Percentiles rank a stretch among this genome's conserved stretches.
Evolutionary conservation across 1,140 invertebrate genomes (phyloP).

Genomic region (Drosophila sp.): DNA sequence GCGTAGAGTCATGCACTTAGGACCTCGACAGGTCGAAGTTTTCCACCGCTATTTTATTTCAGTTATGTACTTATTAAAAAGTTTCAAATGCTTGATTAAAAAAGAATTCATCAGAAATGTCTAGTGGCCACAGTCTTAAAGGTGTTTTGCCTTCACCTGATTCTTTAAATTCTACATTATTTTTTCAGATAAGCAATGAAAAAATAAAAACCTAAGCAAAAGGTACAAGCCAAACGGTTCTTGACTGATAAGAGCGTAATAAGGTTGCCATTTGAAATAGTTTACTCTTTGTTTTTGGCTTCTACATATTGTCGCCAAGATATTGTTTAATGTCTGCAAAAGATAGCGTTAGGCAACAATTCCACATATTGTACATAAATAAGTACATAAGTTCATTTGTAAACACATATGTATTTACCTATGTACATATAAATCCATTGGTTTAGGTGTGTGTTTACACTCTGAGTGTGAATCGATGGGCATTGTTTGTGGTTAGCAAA

Average conservation of each 20-base stretch:
- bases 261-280: slow-evolving; percentile 7
- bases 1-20: slow-evolving; percentile 40
- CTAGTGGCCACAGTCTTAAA: slow-evolving; percentile 43
- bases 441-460: slow-evolving; percentile 24
- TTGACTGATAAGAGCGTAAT: slow-evolving; percentile 51
- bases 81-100: slow-evolving; percentile 80
- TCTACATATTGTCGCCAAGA: slow-evolving; percentile 35
- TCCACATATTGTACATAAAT: slow-evolving; percentile 1
- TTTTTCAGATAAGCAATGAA: too few species aligned
- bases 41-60: slow-evolving; percentile 51
- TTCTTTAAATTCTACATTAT: slow-evolving; percentile 43
- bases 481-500: slow-evolving; percentile 17
- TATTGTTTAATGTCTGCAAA: slow-evolving; percentile 62
- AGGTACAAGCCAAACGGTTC: slow-evolving; percentile 17
- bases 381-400: neutral
- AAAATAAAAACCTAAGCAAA: slow-evolving; percentile 36
- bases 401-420: neutral
- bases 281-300: neutral
- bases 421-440: neutral
- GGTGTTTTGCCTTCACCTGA: slow-evolving; percentile 38
- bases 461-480: slow-evolving; percentile 40
- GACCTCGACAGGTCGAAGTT: slow-evolving; percentile 52
- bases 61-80: slow-evolving; percentile 68
- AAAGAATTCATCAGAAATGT: slow-evolving; percentile 73
- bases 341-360: slow-evolving; percentile 21